Conservation (phyloP, 2,113 vertebrate genomes). For the Saimiri boliviensis region DNA sequence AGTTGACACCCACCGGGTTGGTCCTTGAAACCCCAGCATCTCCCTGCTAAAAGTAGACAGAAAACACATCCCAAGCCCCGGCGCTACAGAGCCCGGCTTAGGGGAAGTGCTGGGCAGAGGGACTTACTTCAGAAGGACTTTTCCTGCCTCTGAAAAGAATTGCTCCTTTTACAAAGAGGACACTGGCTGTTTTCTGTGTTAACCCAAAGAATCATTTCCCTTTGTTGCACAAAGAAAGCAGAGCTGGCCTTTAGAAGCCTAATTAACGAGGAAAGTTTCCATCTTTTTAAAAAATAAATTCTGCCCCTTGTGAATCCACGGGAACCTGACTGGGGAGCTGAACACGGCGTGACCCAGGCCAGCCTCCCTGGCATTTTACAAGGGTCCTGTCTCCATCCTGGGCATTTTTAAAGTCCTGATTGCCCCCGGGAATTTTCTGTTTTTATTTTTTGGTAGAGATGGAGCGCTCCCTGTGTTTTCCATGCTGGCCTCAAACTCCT, state of each 20-base stretch:
- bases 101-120: too few relatives aligned
- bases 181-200: accelerated
- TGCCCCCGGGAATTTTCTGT: not conserved
- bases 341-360: not conserved
- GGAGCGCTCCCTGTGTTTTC: too few relatives aligned
- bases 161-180: not conserved
- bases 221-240: not conserved
- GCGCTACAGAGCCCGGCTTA: accelerated
- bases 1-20: accelerated
- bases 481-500: too few relatives aligned
- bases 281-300: not conserved
- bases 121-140: not conserved
- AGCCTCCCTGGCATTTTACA: accelerated
- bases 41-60: not conserved
- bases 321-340: not conserved
- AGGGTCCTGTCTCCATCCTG: not conserved
- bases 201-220: not conserved
- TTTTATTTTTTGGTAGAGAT: too few relatives aligned
- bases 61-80: accelerated
- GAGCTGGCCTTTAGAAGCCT: not conserved
- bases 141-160: not conserved
- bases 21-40: not conserved
- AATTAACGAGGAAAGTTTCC: not conserved
- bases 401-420: accelerated
- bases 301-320: too few relatives aligned